phyloP scores from a whole-genome alignment of 1,140 invertebrate species.

The Eurosta solidaginis region DNA sequence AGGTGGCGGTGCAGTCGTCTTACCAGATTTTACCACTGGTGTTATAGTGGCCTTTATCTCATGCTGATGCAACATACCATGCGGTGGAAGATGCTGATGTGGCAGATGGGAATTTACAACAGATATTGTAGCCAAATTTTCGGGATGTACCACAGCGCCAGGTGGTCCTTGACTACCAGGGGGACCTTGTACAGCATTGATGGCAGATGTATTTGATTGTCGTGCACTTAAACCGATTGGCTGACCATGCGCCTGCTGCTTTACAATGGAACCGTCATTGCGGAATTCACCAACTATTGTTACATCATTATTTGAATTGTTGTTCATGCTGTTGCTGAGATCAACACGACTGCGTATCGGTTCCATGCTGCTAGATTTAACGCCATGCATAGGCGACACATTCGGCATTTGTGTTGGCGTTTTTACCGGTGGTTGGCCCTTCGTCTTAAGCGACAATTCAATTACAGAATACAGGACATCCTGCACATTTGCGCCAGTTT shows the following conservation, averaged over 20 bases:
- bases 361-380: constrained; percentile 16
- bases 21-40: constrained; percentile 58
- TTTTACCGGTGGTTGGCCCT: constrained; percentile 53
- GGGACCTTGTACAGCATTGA: not conserved
- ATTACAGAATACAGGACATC: constrained; percentile 52
- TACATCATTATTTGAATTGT: constrained; percentile 55
- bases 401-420: constrained; percentile 48
- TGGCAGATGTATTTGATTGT: constrained; percentile 9
- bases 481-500: constrained; percentile 47
- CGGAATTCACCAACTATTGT: constrained; percentile 64
- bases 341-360: constrained; percentile 26
- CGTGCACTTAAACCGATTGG: constrained; percentile 43
- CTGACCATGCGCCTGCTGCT: constrained; percentile 40
- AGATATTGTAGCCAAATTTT: constrained; percentile 70
- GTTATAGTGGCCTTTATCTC: constrained; percentile 70
- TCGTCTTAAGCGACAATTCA: constrained; percentile 52
- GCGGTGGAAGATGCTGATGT: constrained; percentile 41
- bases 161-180: not conserved
- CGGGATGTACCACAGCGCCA: constrained; percentile 49
- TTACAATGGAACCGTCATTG: constrained; percentile 46
- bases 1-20: constrained; percentile 38
- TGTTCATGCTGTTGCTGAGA: constrained; percentile 17
- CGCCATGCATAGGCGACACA: constrained; percentile 18
- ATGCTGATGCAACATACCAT: constrained; percentile 53
- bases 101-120: constrained; percentile 65